Percentiles rank a stretch among this genome's conserved stretches.
Conservation (phyloP, 2,888 invertebrate species). For the Agriopis aurantiaria region DNA sequence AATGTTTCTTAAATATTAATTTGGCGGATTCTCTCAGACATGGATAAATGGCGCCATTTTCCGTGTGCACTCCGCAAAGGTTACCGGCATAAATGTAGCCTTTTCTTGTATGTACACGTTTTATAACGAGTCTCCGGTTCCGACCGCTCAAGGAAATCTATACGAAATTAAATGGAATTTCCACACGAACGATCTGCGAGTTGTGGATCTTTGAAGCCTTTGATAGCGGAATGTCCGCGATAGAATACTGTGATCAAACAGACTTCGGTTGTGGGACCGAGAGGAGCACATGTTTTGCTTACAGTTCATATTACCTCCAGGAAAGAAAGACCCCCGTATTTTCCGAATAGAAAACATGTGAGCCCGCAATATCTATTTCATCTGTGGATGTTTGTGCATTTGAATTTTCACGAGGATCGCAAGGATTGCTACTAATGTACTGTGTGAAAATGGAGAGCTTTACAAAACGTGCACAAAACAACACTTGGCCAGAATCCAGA, state of each 20-base stretch:
- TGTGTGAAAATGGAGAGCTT: conserved; percentile 31
- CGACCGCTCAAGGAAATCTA: conserved; percentile 56
- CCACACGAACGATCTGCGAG: conserved; percentile 65
- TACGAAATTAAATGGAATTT: conserved; percentile 77
- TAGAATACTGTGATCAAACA: conserved; percentile 62
- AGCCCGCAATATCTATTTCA: conserved; percentile 33
- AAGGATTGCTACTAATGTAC: conserved; percentile 24
- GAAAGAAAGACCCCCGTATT: conserved; percentile 37
- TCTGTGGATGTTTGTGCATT: conserved; percentile 30
- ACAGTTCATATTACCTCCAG: conserved; percentile 38
- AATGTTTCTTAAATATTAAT: conserved; percentile 47
- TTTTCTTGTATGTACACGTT: conserved; percentile 42
- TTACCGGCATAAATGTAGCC: conserved; percentile 44
- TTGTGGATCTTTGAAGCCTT: conserved; percentile 70
- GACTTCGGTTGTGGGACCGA: conserved; percentile 33
- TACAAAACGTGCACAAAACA: conserved; percentile 17
- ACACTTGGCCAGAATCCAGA: conserved; percentile 16
- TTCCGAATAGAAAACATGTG: conserved; percentile 38
- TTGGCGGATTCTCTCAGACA: conserved; percentile 42
- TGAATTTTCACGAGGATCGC: conserved; percentile 33
- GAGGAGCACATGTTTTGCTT: conserved; percentile 42
- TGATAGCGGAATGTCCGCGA: conserved; percentile 56
- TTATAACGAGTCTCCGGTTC: conserved; percentile 41
- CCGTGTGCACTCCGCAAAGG: conserved; percentile 39
- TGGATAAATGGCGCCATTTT: conserved; percentile 43